These are phyloP conservation scores for Trissonchulus sp. DNA, from an alignment of 2,888 invertebrate species.

Conservation along the genomic window DNA sequence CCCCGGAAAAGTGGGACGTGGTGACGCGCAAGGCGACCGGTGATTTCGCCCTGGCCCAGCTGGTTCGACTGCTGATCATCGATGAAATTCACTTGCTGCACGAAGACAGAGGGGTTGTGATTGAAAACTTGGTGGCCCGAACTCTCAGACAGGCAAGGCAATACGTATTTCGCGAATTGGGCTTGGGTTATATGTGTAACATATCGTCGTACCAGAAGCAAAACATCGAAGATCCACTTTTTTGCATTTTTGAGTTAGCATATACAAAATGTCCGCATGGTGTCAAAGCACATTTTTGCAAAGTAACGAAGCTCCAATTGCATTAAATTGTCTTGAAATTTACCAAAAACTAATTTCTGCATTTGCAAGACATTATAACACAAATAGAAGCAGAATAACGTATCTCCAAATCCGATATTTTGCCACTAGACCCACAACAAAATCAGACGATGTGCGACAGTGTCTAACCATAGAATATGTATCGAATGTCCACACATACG, in stretches of 20 bases:
- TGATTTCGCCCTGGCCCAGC: conserved; percentile 77
- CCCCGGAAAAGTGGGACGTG: conserved; percentile 99
- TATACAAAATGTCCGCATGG: too few species aligned
- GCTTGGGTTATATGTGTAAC: not conserved
- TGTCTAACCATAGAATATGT: too few species aligned
- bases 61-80: conserved; percentile 86
- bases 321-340: not conserved
- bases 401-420: too few species aligned
- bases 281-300: too few species aligned
- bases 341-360: not conserved
- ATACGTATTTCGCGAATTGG: not conserved
- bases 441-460: too few species aligned
- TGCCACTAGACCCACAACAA: too few species aligned
- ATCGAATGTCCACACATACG: too few species aligned
- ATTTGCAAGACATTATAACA: too few species aligned
- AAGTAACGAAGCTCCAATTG: too few species aligned
- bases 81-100: conserved; percentile 95
- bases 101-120: conserved; percentile 92
- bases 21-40: conserved; percentile 81
- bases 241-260: too few species aligned
- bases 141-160: conserved; percentile 70
- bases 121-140: conserved; percentile 90
- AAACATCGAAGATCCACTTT: too few species aligned
- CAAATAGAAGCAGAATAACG: too few species aligned
- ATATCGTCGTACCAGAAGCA: not conserved